Percentiles rank a stretch among this genome's conserved stretches.
These are phyloP conservation scores for Elegia similella DNA, from an alignment of 2,888 invertebrate species.

Conservation along the genomic window DNA sequence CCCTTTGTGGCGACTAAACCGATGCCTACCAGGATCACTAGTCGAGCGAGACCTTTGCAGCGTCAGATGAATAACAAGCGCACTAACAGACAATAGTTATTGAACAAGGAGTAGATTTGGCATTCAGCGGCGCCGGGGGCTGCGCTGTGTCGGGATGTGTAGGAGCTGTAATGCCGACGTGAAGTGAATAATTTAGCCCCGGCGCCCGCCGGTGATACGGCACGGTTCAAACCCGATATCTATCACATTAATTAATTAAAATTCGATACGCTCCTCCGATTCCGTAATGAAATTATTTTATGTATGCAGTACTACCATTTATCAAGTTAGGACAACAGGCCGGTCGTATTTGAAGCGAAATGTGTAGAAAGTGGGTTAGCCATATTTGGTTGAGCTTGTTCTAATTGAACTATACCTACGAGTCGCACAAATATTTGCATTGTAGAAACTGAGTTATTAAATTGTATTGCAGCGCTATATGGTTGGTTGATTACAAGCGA, in stretches of 20 bases:
- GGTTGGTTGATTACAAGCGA: too few species aligned
- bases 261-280: conserved; percentile 52
- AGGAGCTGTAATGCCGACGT: conserved; percentile 44
- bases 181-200: conserved; percentile 57
- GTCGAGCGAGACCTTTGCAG: conserved; percentile 37
- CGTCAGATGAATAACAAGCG: conserved; percentile 53
- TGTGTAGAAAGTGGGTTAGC: conserved; percentile 16
- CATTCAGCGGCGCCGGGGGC: conserved; percentile 43
- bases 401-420: not conserved
- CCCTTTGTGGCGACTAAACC: conserved; percentile 59
- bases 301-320: conserved; percentile 23
- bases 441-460: not conserved
- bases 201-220: conserved; percentile 41
- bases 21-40: conserved; percentile 46
- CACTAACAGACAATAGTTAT: conserved; percentile 53
- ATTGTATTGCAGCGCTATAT: not conserved
- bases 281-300: conserved; percentile 31
- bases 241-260: conserved; percentile 56
- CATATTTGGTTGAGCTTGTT: conserved; percentile 3
- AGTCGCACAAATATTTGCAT: not conserved
- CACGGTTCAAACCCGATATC: conserved; percentile 50
- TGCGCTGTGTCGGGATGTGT: conserved; percentile 28
- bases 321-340: conserved; percentile 18
- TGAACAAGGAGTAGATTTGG: conserved; percentile 51
- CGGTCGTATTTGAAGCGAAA: conserved; percentile 13